Base-by-base conservation (phyloP, 2,113 vertebrate species). In the Perognathus longimembris region DNA sequence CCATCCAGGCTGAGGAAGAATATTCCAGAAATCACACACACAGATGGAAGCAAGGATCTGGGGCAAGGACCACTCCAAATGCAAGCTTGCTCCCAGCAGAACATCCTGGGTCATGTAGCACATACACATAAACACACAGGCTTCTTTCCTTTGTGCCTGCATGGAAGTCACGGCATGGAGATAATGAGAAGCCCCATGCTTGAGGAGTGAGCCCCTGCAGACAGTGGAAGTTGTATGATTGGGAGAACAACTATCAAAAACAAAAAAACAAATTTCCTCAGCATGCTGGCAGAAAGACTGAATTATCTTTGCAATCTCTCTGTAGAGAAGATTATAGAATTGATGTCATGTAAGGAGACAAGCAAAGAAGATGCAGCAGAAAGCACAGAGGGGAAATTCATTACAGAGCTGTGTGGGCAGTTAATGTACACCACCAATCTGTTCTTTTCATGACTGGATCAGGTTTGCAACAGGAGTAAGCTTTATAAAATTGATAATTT, bases 251-350 rank as follows among this genome's bases (percentile, higher is more conserved):
- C 87, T 73, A 87, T 61, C 80, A 89, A 93, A 91, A 89, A 59
- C 26, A 36, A 89, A 94, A 91, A 83, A 32, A 18, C 77, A 84
- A 90, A 87, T 89, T 88, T 40, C 84, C 64, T 61, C 50, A 64
- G 45, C 80, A 74, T 36, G 15, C 76, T 71, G 80, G 67, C 92
- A 73, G 63, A 93, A 78, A 90, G 76, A 63, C 20, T 73, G 70
- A 95, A 90, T 74, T 83, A 90, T 83, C 82, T 61, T 85, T 75
- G 66, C 85, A 75, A 92, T 90, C 78, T 91, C 88, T 90, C 75
- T 85, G 78, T 57, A 85, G 78, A 90, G 88, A 94, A 79, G 63
- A 67, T 80, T 83, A 92, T 30, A 73, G 89, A 95, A 94, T 69
- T 84, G 84, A 81, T 74, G 63, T 89, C 71, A 78, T 28, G 87